Evolutionary conservation across 2,888 invertebrate genomes (phyloP).

Genomic region (Hemithea aestivaria): DNA sequence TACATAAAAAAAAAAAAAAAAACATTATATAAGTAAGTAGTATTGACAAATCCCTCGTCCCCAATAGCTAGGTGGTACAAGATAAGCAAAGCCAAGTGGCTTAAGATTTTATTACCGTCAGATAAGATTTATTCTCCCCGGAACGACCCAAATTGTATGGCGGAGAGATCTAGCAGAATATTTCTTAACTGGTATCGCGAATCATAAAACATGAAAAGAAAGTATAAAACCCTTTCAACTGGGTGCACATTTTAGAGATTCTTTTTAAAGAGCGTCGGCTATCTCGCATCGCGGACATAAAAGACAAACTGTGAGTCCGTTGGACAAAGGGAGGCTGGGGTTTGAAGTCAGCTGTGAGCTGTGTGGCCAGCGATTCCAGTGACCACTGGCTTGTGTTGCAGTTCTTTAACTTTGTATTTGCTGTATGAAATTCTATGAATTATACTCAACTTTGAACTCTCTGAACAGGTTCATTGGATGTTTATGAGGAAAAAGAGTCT

Average conservation of each 20-base stretch:
- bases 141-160: slow-evolving; percentile 14
- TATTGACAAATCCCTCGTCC: too few species aligned
- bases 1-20: too few species aligned
- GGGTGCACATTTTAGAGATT: slow-evolving; percentile 30
- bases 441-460: too few species aligned
- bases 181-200: slow-evolving; percentile 27
- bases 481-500: too few species aligned
- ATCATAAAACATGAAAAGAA: slow-evolving; percentile 29
- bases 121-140: slow-evolving; percentile 14
- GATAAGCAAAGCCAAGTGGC: slow-evolving; percentile 3
- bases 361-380: neutral
- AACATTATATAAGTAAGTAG: too few species aligned
- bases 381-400: slow-evolving; percentile 4
- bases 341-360: slow-evolving; percentile 7
- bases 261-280: slow-evolving; percentile 23
- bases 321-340: slow-evolving; percentile 16
- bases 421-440: too few species aligned
- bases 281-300: slow-evolving; percentile 25
- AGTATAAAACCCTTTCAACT: slow-evolving; percentile 27
- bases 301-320: slow-evolving; percentile 21
- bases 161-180: slow-evolving; percentile 20
- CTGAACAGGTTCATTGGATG: too few species aligned
- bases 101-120: slow-evolving; percentile 16
- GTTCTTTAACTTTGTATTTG: too few species aligned
- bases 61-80: slow-evolving; percentile 1